phyloP scores from a whole-genome alignment of 2,888 invertebrate species.

The Heliconius aoede region DNA sequence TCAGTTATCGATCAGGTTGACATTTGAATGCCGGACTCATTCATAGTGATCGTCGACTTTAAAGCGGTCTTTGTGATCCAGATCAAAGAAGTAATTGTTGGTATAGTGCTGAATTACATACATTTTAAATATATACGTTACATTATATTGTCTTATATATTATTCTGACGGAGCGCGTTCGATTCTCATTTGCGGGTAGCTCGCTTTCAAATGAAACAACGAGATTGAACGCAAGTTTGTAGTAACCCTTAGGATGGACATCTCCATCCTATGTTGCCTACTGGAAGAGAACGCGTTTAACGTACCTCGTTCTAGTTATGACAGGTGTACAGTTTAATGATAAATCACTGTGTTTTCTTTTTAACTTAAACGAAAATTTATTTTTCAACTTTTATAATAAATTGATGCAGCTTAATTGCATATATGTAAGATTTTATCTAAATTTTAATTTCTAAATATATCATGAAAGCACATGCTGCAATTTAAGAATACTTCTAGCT shows the following conservation, averaged over 20 bases:
- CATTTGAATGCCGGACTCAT: constrained; percentile 76
- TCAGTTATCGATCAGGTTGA: constrained; percentile 55
- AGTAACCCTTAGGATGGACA: not conserved
- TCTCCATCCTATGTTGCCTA: too few species aligned
- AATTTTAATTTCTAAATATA: not conserved
- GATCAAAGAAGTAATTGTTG: constrained; percentile 59
- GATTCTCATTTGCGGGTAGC: constrained; percentile 16
- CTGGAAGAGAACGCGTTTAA: too few species aligned
- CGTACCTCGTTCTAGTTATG: too few species aligned
- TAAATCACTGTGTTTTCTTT: too few species aligned
- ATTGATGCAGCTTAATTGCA: too few species aligned
- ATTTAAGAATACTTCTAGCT: not conserved
- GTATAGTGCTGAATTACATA: constrained; percentile 54
- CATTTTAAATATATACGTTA: constrained; percentile 49
- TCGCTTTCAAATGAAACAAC: not conserved
- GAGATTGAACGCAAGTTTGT: constrained; percentile 2
- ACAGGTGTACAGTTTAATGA: too few species aligned
- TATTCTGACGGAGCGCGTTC: constrained; percentile 21
- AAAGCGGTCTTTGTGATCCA: constrained; percentile 60
- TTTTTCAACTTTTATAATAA: too few species aligned
- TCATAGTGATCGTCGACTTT: constrained; percentile 70
- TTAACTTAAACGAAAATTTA: too few species aligned
- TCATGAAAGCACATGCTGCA: not conserved
- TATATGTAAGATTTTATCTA: not conserved
- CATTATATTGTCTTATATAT: constrained; percentile 19